Conservation (phyloP, 2,888 invertebrate genomes). For the Enchytraeus crypticus region DNA sequence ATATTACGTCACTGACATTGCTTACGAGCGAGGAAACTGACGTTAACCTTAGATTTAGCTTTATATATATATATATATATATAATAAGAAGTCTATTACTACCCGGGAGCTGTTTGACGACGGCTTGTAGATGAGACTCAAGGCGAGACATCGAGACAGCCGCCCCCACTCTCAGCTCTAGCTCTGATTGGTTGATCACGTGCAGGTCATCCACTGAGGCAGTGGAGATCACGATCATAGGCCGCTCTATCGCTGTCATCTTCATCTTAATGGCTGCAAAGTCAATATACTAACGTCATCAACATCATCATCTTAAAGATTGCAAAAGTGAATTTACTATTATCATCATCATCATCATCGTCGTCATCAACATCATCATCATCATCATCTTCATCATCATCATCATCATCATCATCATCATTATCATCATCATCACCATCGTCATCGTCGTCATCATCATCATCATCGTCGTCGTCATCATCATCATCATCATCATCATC, state of each 20-base stretch:
- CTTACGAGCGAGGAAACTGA: too few species aligned
- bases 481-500: slow-evolving; percentile 5
- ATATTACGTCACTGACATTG: too few species aligned
- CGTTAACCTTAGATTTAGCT: too few species aligned
- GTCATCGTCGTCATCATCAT: slow-evolving; percentile 9
- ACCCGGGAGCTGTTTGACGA: too few species aligned
- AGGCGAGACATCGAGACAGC: background rate
- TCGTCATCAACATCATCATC: background rate
- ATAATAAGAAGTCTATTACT: too few species aligned
- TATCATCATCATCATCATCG: background rate
- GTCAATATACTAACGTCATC: too few species aligned
- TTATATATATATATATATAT: too few species aligned
- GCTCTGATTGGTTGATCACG: background rate
- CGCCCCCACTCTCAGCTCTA: background rate
- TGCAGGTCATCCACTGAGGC: background rate
- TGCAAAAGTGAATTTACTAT: background rate
- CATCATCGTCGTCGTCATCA: slow-evolving; percentile 11
- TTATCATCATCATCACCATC: slow-evolving; percentile 1
- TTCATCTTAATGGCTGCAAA: too few species aligned
- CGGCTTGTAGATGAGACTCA: too few species aligned
- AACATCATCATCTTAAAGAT: too few species aligned
- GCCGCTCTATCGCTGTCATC: background rate
- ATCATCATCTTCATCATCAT: slow-evolving; percentile 6
- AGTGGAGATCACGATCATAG: background rate
- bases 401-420: slow-evolving; percentile 8